Base-by-base conservation (phyloP, 1,140 invertebrate genomes). In the Onthophagus taurus region DNA sequence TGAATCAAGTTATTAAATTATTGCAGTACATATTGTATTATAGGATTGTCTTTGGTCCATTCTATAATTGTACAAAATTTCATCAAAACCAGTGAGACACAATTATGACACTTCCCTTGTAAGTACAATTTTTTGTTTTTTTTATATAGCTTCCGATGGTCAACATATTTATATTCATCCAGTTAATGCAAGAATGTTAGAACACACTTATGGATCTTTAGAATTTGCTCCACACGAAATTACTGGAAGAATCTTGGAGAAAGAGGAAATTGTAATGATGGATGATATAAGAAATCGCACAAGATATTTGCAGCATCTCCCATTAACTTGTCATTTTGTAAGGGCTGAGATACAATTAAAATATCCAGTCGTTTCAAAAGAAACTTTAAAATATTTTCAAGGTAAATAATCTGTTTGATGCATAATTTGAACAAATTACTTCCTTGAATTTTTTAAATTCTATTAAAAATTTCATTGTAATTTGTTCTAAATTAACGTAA, bases 161-260 rank as follows among this genome's bases (percentile, higher is more conserved):
- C 91, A 95, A 64, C 85, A 92, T 59, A 78, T 96, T 18, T 98
- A 90, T 64, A 65, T 97, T 33, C 87, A 96, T 69, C 80, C 87
- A 3, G 64, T 97, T 49, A 97, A 97, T 67, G 80, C 88, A 2
- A 81, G 83, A 37, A 93, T 96, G 78, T 64, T 98, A 48, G 82
- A 87, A 57, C 76, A 80, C 31, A 80, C 87, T 33, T 96, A 91
- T 70, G 89, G 88, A 12, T 75, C 72, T 31, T 71, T 96, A 33
- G 81, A 88, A 45, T 67, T 80, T 30, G 83, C 83, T 45, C 93
- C 93, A 0, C 64, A 69, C n/a, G 57, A 70, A 6, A 78, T 97
- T 33, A 69, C 62, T 0, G 83, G 82, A 51, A 71, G 71, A 45
- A 81, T 96, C 34, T 60, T 96, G 2, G 89, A 92, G 60, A 83